phyloP scores from a whole-genome alignment of 2,888 invertebrate genomes.

The Eupeodes latifasciatus region DNA sequence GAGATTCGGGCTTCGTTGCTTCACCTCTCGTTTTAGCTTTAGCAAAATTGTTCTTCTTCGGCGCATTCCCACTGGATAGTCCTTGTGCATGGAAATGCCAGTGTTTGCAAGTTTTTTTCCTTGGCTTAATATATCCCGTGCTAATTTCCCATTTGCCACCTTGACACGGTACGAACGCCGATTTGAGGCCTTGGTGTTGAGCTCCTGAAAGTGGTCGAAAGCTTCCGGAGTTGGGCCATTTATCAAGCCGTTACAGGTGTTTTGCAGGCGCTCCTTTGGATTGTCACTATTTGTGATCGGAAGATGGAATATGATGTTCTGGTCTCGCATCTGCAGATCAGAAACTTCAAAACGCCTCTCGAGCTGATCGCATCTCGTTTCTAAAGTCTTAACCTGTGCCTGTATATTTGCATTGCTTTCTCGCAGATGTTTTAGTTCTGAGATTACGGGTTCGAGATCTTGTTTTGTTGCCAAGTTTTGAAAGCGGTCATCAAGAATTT shows the following conservation, averaged over 20 bases:
- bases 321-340: conserved; percentile 4
- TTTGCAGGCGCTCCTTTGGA: conserved; percentile 17
- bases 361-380: too few relatives aligned
- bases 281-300: conserved; percentile 1
- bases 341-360: conserved; percentile 8
- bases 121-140: neutral
- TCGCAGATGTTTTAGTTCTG: neutral
- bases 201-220: too few relatives aligned
- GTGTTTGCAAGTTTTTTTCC: neutral
- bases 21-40: too few relatives aligned
- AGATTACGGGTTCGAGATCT: conserved; percentile 7
- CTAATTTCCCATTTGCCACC: neutral
- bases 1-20: neutral
- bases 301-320: conserved; percentile 13
- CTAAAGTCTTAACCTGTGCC: too few relatives aligned
- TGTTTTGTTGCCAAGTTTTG: conserved; percentile 1
- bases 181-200: too few relatives aligned
- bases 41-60: conserved; percentile 1
- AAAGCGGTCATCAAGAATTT: conserved; percentile 2
- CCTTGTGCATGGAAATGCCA: neutral
- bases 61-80: neutral
- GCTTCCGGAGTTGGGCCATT: too few relatives aligned
- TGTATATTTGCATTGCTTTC: too few relatives aligned
- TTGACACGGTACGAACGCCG: too few relatives aligned
- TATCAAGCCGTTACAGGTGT: neutral